Evolutionary conservation across 2,888 invertebrate species (phyloP).

Genomic region (Epistrophe grossulariae): DNA sequence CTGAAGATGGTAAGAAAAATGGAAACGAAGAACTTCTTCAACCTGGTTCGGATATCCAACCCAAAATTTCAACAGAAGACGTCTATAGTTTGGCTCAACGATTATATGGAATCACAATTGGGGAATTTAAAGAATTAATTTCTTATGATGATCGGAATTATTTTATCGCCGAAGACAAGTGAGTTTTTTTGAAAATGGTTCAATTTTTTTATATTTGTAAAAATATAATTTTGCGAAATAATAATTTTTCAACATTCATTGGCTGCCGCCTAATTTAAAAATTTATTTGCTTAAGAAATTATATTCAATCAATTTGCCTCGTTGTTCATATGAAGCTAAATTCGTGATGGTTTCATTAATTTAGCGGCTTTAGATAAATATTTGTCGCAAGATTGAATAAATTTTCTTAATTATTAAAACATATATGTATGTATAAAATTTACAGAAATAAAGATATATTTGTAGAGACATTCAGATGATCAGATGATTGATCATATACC

Average conservation of each 20-base stretch:
- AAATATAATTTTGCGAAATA: not conserved
- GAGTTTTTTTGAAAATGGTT: slow-evolving; percentile 75
- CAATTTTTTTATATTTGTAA: no score
- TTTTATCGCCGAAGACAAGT: slow-evolving; percentile 82
- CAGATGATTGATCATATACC: not conserved
- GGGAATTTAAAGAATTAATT: slow-evolving; percentile 81
- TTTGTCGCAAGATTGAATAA: not conserved
- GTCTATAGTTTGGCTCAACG: slow-evolving; percentile 81
- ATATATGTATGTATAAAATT: not conserved
- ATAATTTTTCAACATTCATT: not conserved
- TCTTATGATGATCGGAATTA: slow-evolving; percentile 84
- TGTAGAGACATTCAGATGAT: no score
- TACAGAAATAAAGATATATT: not conserved
- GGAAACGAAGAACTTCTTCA: slow-evolving; percentile 77
- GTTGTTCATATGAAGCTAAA: not conserved
- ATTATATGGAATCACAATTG: slow-evolving; percentile 82
- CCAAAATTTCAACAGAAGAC: slow-evolving; percentile 79
- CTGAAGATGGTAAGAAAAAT: slow-evolving; percentile 23
- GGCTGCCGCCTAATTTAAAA: not conserved
- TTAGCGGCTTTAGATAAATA: not conserved
- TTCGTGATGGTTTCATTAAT: slow-evolving; percentile 27
- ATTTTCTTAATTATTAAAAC: not conserved
- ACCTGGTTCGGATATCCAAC: slow-evolving; percentile 82
- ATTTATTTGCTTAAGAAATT: not conserved
- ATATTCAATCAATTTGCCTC: not conserved